Evolutionary conservation across 92 coral and sea anemone species (phyloP).

Genomic region (Phymanthus crucifer): DNA sequence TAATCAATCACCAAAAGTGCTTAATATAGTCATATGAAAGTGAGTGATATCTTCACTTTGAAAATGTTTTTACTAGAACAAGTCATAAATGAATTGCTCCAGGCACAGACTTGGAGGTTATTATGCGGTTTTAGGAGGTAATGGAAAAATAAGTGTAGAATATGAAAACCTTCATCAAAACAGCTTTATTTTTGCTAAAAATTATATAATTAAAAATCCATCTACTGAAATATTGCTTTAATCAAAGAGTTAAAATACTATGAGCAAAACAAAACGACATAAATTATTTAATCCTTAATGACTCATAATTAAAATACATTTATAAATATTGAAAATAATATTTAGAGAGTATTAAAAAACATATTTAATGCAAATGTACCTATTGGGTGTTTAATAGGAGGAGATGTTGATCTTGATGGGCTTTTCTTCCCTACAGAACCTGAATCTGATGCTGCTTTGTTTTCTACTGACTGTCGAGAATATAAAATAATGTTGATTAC

Average conservation of each 20-base stretch:
- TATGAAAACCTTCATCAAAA: not conserved
- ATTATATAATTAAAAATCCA: not conserved
- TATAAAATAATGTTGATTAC: slow-evolving; percentile 5
- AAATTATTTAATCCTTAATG: not conserved
- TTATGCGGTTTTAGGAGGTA: not conserved
- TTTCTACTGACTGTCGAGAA: slow-evolving; percentile 60
- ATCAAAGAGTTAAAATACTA: not conserved
- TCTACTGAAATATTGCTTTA: not conserved
- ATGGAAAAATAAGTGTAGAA: not conserved
- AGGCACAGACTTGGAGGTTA: not conserved
- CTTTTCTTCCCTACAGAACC: slow-evolving; percentile 85
- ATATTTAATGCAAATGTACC: slow-evolving; percentile 36
- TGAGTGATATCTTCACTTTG: not conserved
- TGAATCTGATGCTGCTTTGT: slow-evolving; percentile 68
- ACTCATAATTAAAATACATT: not conserved
- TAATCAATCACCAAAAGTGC: not conserved
- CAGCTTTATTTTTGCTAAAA: not conserved
- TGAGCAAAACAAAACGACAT: not conserved
- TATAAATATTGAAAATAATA: not conserved
- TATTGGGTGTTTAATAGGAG: slow-evolving; percentile 75
- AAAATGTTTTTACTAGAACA: not conserved
- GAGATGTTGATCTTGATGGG: slow-evolving; percentile 81
- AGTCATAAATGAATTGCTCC: not conserved
- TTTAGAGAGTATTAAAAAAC: not conserved
- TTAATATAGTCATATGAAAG: not conserved